Evolutionary conservation across 2,797 vertebrate genomes (phyloP), one percentile per base, ranked within the genome.

Genomic region (Pempheris klunzingeri): DNA sequence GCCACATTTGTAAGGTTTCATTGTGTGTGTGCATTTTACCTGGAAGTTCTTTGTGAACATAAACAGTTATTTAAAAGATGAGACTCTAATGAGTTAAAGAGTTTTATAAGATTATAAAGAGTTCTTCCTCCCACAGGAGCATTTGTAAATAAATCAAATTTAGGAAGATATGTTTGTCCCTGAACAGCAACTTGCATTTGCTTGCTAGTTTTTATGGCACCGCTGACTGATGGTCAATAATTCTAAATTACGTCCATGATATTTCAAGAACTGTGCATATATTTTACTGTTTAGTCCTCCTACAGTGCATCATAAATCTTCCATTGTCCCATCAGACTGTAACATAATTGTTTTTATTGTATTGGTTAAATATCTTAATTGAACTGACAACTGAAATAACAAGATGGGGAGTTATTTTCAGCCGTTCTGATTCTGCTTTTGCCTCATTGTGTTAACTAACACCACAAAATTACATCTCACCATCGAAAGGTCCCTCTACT

Each of bases 401-500:
- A 9, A 38, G 38, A 11, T 36, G 11, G 10, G 2, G 0, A 4
- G 5, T 11, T 44, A 36, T 49, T 67, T 66, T 41, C 30, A 39
- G 8, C 0, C 18, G 20, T 8, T 39, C 6, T 18, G 17, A 44
- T 22, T 20, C 24, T 15, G 9, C 12, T 7, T 17, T 26, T 38
- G 4, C 8, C 58, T 26, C 17, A 4, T 20, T 20, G 10, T 52
- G 49, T 52, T 26, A 14, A 50, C 26, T 50, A 52, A 43, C n/a
- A 39, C 39, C 7, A 26, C 14, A 10, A 9, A 50, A 50, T 13
- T 50, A 1, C n/a, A n/a, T 66, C 12, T 47, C 30, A 20, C 47
- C 50, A 46, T 71, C 50, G 59, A 75, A 78, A 28, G 24, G 32
- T 53, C 39, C 58, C 54, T 54, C 43, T 17, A 22, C 72, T 67